Conservation (phyloP, 2,113 vertebrate species). For the Hepsetus odoe region DNA sequence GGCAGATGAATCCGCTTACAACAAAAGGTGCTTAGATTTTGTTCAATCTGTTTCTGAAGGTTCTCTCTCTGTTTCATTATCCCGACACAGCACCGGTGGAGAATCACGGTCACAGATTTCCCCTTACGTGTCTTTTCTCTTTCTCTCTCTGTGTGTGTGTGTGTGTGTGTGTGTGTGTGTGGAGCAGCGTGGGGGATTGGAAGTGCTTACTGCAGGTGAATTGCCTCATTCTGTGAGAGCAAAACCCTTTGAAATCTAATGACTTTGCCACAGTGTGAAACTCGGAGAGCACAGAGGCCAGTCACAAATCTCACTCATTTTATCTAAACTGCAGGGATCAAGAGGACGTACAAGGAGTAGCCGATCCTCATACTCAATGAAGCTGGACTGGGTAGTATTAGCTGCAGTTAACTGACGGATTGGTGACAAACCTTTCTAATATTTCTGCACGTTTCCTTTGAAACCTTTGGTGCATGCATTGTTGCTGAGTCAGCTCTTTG, state of each 20-base stretch:
- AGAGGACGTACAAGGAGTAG: neutral
- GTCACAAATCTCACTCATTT: neutral
- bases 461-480: neutral
- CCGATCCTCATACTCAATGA: neutral
- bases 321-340: neutral
- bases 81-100: neutral
- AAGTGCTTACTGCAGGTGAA: conserved; percentile 22
- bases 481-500: neutral
- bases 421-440: neutral
- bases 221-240: conserved; percentile 27
- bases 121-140: conserved; percentile 41
- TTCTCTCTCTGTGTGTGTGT: conserved; percentile 2
- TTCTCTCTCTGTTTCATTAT: conserved; percentile 35
- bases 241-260: conserved; percentile 46
- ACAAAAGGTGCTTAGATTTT: conserved; percentile 36
- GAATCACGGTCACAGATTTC: conserved; percentile 10
- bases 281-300: neutral
- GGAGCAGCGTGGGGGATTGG: conserved; percentile 32
- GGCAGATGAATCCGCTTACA: conserved; percentile 10
- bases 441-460: neutral
- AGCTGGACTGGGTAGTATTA: neutral
- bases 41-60: conserved; percentile 36
- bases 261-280: conserved; percentile 30
- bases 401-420: neutral
- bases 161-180: too few relatives aligned